Conservation (phyloP, 2,888 invertebrate species). For the Noctua janthina region DNA sequence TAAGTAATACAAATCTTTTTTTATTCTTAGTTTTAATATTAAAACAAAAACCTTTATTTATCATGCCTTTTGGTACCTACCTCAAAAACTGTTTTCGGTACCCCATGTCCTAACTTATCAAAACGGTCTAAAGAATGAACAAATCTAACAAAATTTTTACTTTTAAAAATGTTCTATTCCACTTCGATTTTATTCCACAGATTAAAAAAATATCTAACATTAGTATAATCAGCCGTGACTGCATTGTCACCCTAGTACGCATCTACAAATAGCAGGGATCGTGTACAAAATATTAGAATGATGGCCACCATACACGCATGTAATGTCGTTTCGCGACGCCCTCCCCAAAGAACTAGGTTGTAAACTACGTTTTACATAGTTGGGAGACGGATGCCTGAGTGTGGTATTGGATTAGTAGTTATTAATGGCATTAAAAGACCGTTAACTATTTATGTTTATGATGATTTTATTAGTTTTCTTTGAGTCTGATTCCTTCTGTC, state of each 20-base stretch:
- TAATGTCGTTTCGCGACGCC: conserved; percentile 44
- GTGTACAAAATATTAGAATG: conserved; percentile 58
- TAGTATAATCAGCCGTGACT: neutral
- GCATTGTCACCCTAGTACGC: conserved; percentile 37
- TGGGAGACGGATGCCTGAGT: conserved; percentile 32
- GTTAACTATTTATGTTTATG: conserved; percentile 7
- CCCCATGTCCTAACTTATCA: neutral
- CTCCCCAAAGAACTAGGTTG: conserved; percentile 60
- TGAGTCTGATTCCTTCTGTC: neutral
- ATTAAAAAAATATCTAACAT: neutral
- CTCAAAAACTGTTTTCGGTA: neutral
- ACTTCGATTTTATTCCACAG: too few species aligned
- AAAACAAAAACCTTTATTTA: neutral
- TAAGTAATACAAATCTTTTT: neutral
- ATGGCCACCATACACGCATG: conserved; percentile 62
- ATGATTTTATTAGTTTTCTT: neutral
- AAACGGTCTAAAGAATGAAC: neutral
- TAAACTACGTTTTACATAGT: conserved; percentile 61
- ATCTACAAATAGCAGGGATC: conserved; percentile 57
- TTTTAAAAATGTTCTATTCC: too few species aligned
- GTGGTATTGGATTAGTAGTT: conserved; percentile 21
- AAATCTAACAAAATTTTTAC: neutral
- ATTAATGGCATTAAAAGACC: conserved; percentile 18
- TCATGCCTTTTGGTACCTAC: neutral
- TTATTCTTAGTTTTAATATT: too few species aligned